Conservation (phyloP, 2,888 invertebrate species). For the Tenthredo distinguenda region DNA sequence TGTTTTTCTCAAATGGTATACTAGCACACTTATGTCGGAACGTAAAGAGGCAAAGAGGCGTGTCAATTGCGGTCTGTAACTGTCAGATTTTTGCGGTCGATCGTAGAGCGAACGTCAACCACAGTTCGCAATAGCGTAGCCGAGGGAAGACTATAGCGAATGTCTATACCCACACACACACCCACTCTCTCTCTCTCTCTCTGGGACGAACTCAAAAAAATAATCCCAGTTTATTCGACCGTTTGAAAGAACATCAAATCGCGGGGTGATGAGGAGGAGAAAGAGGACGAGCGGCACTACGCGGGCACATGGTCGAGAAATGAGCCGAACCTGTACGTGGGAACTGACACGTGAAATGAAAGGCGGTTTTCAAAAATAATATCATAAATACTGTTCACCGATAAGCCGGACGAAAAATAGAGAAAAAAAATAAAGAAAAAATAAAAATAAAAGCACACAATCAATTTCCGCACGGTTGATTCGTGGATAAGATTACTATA, state of each 20-base stretch:
- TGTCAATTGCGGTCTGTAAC: constrained; percentile 33
- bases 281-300: too few relatives aligned
- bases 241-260: constrained; percentile 22
- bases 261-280: neutral
- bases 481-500: constrained; percentile 28
- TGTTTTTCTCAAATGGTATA: neutral
- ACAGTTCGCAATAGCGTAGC: neutral
- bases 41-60: constrained; percentile 20
- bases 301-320: neutral
- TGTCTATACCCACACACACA: too few relatives aligned
- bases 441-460: constrained; percentile 3
- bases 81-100: constrained; percentile 36
- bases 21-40: neutral
- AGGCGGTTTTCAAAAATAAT: constrained; percentile 55
- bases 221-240: constrained; percentile 28
- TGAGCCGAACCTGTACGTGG: constrained; percentile 28
- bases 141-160: neutral
- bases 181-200: neutral
- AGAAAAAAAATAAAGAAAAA: neutral
- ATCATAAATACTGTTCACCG: constrained; percentile 39
- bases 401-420: constrained; percentile 29
- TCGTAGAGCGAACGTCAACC: constrained; percentile 31
- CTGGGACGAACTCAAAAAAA: constrained; percentile 19
- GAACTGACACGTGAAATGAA: constrained; percentile 46
- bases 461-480: constrained; percentile 41